Conservation (phyloP, 2,888 invertebrate genomes). For the Calliopum simillimum region DNA sequence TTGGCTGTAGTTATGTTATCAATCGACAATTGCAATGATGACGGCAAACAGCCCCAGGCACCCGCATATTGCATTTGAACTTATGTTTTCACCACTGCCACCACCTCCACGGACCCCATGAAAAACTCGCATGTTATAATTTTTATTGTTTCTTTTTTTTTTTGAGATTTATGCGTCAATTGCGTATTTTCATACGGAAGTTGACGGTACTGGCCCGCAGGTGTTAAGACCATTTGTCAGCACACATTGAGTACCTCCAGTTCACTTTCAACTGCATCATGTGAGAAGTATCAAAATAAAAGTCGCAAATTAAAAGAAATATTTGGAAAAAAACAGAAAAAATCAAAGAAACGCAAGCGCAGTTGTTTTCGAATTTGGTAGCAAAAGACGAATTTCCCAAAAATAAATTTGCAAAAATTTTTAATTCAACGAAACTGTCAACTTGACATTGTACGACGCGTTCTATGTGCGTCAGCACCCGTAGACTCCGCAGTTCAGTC, state of each 20-base stretch:
- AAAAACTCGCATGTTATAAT: background rate
- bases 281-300: background rate
- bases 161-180: too few relatives aligned
- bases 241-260: background rate
- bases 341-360: slow-evolving; percentile 46
- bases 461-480: slow-evolving; percentile 59
- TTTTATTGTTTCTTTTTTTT: background rate
- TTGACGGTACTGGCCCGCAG: background rate
- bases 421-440: slow-evolving; percentile 56
- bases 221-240: background rate
- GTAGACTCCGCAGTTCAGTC: slow-evolving; percentile 31
- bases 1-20: slow-evolving; percentile 28
- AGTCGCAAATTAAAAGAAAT: too few relatives aligned
- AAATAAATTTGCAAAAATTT: slow-evolving; percentile 22
- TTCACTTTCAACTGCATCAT: slow-evolving; percentile 15
- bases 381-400: slow-evolving; percentile 34
- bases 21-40: slow-evolving; percentile 30
- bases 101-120: background rate
- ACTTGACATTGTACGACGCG: slow-evolving; percentile 58
- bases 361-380: slow-evolving; percentile 4
- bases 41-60: slow-evolving; percentile 15
- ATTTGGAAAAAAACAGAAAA: background rate
- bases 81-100: too few relatives aligned
- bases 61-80: background rate
- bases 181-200: too few relatives aligned